Base-by-base conservation (phyloP, 64 coral and sea anemone species). In the Porites lutea region DNA sequence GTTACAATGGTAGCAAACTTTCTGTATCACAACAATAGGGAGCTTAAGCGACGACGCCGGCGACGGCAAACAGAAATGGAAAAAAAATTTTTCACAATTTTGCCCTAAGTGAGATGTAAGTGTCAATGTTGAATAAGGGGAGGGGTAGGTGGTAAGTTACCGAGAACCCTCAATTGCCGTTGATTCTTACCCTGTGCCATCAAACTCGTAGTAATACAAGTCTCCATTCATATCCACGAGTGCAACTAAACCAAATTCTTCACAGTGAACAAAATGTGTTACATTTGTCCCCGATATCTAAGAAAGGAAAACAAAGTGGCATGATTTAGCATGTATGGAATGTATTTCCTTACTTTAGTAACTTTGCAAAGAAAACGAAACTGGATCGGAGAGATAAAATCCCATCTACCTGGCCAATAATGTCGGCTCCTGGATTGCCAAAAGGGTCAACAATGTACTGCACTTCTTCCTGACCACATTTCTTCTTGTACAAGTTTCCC, bases 401-500 rank as follows among this genome's bases (percentile, higher is more conserved):
- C 20, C 3, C 9, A 46, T 59, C 5, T 52, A 96, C 95, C 95
- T 89, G 86, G 7, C 78, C 95, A 72, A 96, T 82, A 22, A 93
- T 46, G 23, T 93, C 89, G 18, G 78, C 79, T 74, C 90, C 95
- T 74, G 88, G 59, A 16, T 71, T 86, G 19, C 90, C 86, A 71
- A 92, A 92, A 43, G 95, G 95, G 54, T 96, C 95, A 14, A 88
- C 84, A 9, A 96, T 49, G 59, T 89, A 96, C 13, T 91, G 95
- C 9, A 86, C 77, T 77, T 96, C 95, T 18, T 71, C 65, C 11
- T 86, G 83, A 53, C 86, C 86, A 76, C 95, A 96, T 48, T 74
- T 89, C 79, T 92, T 96, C 79, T 89, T 96, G 79, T 96, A 96
- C 21, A 93, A 88, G 52, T 92, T 92, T 57, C 95, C 95, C 6